Evolutionary conservation across 2,888 invertebrate species (phyloP).

Genomic region (Nemurella pictetii): DNA sequence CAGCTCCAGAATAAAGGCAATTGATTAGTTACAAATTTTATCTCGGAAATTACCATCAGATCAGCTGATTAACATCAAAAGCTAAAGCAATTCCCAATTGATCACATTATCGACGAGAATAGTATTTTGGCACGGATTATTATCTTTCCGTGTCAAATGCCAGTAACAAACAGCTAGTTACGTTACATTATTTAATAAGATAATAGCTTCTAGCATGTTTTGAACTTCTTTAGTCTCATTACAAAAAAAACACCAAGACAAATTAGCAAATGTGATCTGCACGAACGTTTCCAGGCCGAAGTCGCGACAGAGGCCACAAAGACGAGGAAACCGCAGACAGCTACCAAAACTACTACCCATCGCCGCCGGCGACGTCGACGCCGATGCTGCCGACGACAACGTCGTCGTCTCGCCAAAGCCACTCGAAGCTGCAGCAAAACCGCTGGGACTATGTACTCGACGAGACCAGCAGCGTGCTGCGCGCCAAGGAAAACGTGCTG

Average conservation of each 20-base stretch:
- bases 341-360: background rate
- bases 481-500: slow-evolving; percentile 44
- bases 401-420: background rate
- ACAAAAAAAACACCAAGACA: background rate
- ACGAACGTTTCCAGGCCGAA: background rate
- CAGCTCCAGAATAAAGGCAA: no score
- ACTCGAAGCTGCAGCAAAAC: slow-evolving; percentile 9
- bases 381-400: background rate
- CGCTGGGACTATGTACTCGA: slow-evolving; percentile 1
- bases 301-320: slow-evolving; percentile 11
- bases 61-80: no score
- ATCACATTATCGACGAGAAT: no score
- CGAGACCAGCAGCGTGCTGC: slow-evolving; percentile 33
- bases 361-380: background rate
- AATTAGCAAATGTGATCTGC: background rate
- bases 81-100: no score
- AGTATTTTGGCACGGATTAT: no score
- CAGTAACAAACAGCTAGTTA: no score
- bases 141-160: no score
- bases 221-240: no score
- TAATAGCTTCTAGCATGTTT: no score
- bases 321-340: background rate
- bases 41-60: no score
- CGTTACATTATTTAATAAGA: no score
- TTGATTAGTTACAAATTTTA: no score